These are phyloP conservation scores for Drosophila acutilabella DNA, from an alignment of 2,888 invertebrate species.

Conservation along the genomic window DNA sequence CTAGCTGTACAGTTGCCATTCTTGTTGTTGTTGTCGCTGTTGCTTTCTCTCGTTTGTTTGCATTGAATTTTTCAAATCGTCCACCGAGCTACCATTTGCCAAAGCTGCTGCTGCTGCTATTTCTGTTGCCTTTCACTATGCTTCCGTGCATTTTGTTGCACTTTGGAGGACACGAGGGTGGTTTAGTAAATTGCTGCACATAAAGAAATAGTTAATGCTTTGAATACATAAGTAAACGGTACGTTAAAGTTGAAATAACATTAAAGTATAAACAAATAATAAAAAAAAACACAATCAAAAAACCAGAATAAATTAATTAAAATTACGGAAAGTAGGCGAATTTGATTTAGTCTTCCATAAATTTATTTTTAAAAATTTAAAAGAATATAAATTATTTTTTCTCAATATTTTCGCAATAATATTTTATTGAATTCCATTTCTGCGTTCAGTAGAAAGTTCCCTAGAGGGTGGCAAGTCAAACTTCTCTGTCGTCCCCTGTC, in stretches of 20 bases:
- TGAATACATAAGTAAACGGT: no score
- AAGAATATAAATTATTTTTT: no score
- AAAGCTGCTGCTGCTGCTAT: slow-evolving; percentile 59
- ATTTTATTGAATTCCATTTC: no score
- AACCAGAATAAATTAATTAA: no score
- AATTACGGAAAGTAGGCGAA: no score
- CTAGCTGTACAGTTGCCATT: slow-evolving; percentile 27
- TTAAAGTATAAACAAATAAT: no score
- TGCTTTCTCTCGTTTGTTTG: slow-evolving; percentile 54
- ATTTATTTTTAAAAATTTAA: no score
- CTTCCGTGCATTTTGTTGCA: slow-evolving; percentile 74
- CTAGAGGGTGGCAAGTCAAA: neutral
- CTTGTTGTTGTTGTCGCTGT: slow-evolving; percentile 30
- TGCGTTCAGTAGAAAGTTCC: no score
- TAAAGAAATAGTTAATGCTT: neutral
- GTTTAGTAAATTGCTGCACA: slow-evolving; percentile 8
- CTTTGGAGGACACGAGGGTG: slow-evolving; percentile 53
- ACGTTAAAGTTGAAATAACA: no score
- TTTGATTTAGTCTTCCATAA: no score
- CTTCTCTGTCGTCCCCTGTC: slow-evolving; percentile 17
- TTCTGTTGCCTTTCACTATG: slow-evolving; percentile 36
- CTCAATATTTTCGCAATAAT: no score
- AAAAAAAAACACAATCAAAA: no score
- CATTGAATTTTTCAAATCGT: slow-evolving; percentile 73
- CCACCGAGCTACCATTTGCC: slow-evolving; percentile 63